Conservation (phyloP, 2,888 invertebrate species). For the Aproaerema taeniolella region DNA sequence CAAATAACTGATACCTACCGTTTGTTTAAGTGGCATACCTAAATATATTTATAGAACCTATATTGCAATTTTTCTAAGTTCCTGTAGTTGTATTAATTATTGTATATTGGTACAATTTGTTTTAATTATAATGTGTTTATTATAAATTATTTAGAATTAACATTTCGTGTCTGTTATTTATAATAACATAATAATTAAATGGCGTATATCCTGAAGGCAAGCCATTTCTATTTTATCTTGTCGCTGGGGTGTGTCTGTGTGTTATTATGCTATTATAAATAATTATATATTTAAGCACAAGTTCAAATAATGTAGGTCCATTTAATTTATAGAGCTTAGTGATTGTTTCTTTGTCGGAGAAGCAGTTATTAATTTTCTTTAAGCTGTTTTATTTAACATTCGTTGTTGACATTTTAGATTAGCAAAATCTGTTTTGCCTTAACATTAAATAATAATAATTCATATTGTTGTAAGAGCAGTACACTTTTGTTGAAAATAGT, state of each 20-base stretch:
- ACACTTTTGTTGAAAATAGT: constrained; percentile 64
- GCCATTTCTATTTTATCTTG: too few relatives aligned
- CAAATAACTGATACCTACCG: constrained; percentile 53
- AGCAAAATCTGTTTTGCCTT: constrained; percentile 75
- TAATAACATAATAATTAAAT: constrained; percentile 44
- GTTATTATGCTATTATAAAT: constrained; percentile 52
- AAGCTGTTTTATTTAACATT: constrained; percentile 74
- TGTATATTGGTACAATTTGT: constrained; percentile 75
- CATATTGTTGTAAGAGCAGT: constrained; percentile 67
- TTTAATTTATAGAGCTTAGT: constrained; percentile 69
- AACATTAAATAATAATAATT: constrained; percentile 65
- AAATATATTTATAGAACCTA: constrained; percentile 70
- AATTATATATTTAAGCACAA: constrained; percentile 65
- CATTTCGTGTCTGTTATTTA: constrained; percentile 53
- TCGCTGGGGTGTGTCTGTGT: too few relatives aligned
- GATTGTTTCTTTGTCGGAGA: constrained; percentile 46
- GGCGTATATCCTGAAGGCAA: not conserved
- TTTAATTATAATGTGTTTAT: constrained; percentile 70
- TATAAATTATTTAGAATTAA: constrained; percentile 71
- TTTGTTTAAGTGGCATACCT: constrained; percentile 73
- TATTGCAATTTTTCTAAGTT: constrained; percentile 77
- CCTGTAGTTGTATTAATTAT: constrained; percentile 75
- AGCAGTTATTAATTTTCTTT: constrained; percentile 49
- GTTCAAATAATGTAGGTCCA: constrained; percentile 75
- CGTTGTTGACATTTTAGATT: constrained; percentile 75